Percentiles rank a stretch among this genome's conserved stretches.
Evolutionary conservation across 2,113 vertebrate genomes (phyloP).

Genomic region (Balaeniceps rex): DNA sequence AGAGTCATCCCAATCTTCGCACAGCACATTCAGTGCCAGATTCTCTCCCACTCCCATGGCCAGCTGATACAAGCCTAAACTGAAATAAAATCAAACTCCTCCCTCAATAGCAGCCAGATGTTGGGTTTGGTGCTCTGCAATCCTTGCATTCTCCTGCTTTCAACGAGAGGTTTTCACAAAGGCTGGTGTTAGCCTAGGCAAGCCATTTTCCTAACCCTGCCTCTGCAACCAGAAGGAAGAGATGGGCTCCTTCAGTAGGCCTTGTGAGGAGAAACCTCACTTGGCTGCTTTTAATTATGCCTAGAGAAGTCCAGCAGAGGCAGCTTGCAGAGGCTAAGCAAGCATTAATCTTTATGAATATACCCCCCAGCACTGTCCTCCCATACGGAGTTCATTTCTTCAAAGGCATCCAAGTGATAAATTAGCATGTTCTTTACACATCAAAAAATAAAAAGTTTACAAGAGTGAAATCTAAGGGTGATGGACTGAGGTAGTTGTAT

Average conservation of each 20-base stretch:
- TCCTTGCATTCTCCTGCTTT: background rate
- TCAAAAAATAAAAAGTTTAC: background rate
- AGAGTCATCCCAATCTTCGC: background rate
- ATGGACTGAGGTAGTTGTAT: background rate
- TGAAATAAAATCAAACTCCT: background rate
- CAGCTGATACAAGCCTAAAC: background rate
- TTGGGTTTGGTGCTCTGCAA: background rate
- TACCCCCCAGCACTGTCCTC: background rate
- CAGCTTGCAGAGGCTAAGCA: background rate
- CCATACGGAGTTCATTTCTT: background rate
- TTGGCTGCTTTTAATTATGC: background rate
- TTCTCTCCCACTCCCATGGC: fast-evolving
- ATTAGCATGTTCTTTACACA: background rate
- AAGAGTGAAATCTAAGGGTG: background rate
- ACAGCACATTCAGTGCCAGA: background rate
- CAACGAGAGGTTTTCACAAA: background rate
- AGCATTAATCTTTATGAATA: background rate
- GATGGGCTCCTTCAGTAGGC: background rate
- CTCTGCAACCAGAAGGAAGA: background rate
- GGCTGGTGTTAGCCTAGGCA: background rate
- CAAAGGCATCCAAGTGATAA: background rate
- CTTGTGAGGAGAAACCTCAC: background rate
- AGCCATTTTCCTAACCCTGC: background rate
- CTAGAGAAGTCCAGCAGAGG: background rate
- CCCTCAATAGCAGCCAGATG: background rate